Percentiles rank a stretch among this genome's conserved stretches.
These are phyloP conservation scores for Phylloscopus trochilus DNA, from an alignment of 2,113 vertebrate species.

Conservation along the genomic window DNA sequence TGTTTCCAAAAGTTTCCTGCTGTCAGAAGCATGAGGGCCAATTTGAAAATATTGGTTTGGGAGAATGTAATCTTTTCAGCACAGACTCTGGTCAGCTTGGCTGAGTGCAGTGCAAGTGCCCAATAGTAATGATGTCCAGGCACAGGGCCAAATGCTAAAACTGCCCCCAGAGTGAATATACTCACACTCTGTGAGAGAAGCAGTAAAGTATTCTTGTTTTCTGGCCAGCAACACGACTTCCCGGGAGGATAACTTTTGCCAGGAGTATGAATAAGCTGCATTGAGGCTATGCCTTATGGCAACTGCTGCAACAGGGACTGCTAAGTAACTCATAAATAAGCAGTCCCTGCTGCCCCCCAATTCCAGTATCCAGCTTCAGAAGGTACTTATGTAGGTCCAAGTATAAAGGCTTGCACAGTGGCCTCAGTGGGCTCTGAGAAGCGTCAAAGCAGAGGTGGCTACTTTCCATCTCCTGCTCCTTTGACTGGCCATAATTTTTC, in stretches of 20 bases:
- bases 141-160: slow-evolving; percentile 47
- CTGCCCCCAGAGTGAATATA: slow-evolving; percentile 56
- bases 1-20: slow-evolving; percentile 42
- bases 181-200: slow-evolving; percentile 33
- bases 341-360: background rate
- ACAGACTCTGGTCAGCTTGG: slow-evolving; percentile 41
- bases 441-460: slow-evolving; percentile 4
- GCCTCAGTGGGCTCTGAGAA: slow-evolving; percentile 3
- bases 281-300: background rate
- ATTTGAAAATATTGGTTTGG: slow-evolving; percentile 52
- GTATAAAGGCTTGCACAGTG: background rate
- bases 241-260: slow-evolving; percentile 32
- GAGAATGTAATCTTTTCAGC: slow-evolving; percentile 58
- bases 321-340: slow-evolving; percentile 39
- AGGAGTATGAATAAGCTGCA: slow-evolving; percentile 45
- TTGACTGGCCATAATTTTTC: background rate
- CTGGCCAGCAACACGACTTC: slow-evolving; percentile 24
- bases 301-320: background rate
- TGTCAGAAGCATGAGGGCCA: background rate
- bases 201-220: background rate
- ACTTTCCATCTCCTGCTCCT: slow-evolving; percentile 35
- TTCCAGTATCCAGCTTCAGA: background rate
- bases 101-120: slow-evolving; percentile 35
- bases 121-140: slow-evolving; percentile 61
- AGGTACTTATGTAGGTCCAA: background rate